Evolutionary conservation across 2,797 vertebrate genomes (phyloP), one percentile per base, ranked within the genome.

Genomic region (Mallotus villosus): DNA sequence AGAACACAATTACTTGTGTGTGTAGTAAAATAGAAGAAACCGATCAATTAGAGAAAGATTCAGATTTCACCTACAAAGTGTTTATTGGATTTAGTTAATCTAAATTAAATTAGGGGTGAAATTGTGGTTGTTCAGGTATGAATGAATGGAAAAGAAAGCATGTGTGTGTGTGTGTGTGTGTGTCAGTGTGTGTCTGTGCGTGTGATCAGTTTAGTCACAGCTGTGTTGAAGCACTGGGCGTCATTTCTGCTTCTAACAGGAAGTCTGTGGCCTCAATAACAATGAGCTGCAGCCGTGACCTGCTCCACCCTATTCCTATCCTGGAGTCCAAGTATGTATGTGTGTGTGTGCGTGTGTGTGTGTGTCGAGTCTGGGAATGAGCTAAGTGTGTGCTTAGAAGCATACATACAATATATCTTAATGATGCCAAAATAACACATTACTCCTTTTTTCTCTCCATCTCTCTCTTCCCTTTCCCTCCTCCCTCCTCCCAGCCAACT

Each of bases 251-350:
- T 57, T 85, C 73, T 69, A 91, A 91, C 91, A 93, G 93, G 93
- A 94, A 92, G 91, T 90, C 86, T 90, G 91, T 86, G 68, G 83
- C 80, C 86, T 90, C 85, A 90, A 90, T 77, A 93, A 93, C 93
- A 94, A 94, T 94, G 88, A 89, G 83, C 82, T 83, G 67, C 22
- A 89, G 86, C 89, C 86, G n/a, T 88, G 87, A 92, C 87, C 89
- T 16, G 59, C 90, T 87, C 90, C 90, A 80, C 89, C 91, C 91
- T 85, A 11, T 82, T 75, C 46, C 78, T 81, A 82, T 82, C 83
- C 87, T 74, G 78, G 67, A 57, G 24, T 67, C n/a, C 5, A 49
- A 34, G 41, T 27, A 25, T 75, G 74, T 70, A 63, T 74, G 71
- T 70, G 62, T 71, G 63, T 75, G 49, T 61, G 24, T 74, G 69